Evolutionary conservation across 2,888 invertebrate species (phyloP), one percentile per base, ranked within the genome.

Genomic region (Pachycephus smyrnensis): DNA sequence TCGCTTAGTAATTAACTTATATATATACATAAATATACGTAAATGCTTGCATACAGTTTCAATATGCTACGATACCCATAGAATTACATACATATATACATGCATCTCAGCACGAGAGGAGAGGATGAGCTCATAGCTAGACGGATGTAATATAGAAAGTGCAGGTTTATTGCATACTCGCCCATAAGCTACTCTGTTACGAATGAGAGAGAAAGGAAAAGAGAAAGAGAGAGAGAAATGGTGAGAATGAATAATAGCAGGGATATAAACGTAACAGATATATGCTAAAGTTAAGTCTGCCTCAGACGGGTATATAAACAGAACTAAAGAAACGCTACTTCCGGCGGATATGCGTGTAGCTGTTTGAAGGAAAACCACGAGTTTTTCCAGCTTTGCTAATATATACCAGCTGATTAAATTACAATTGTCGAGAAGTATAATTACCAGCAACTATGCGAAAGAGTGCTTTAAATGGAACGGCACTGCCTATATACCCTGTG

Each of bases 301-400:
- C 40, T 40, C 15, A 15, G 40, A 15, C 15, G 40, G 40, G 40
- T 40, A 15, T 40, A 40, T 15, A 40, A 40, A 40, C 40, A 40
- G 23, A 55, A 2, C 23, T 23, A 84, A 84, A 86, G 83, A 80
- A 81, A 75, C 68, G 76, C 15, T 79, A 80, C 83, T 86, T 84
- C 84, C 82, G 84, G 68, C 86, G 84, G 86, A 87, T 86, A 81
- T 80, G 81, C 78, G 84, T 80, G 82, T 84, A 83, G 84, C 84
- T 81, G 82, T 78, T 69, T 73, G 33, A 81, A 80, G 79, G 79
- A 86, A 83, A 84, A 80, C 80, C 77, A 77, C 76, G 75, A 75
- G 36, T 37, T 69, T 12, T 69, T 76, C 76, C 15, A 37, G 35
- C 15, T 68, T 76, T 0, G 55, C 23, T 55, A 55, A 23, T 55